Base-by-base conservation (phyloP, 1,140 invertebrate species). In the Maniola jurtina region DNA sequence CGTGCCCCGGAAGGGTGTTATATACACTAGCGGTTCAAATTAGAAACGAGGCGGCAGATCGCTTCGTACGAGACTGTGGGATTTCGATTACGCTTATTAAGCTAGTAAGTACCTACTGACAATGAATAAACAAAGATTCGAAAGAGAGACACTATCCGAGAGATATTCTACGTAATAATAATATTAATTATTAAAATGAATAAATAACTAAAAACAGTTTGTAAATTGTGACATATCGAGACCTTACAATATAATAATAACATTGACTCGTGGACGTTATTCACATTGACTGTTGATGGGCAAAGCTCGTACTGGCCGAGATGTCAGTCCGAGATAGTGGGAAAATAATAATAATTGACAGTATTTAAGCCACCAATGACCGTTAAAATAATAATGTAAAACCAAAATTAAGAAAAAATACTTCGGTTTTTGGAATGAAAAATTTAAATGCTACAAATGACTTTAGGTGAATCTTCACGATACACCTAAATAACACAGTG, bases 251-350 rank as follows among this genome's bases (percentile, higher is more conserved):
- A 38, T 13, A 36, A 50, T 35, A 34, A 35, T 36, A 36, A 66
- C 57, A 60, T 50, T 59, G 63, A 65, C 63, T 57, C 33, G 25
- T 36, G 62, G 62, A 57, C 62, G 62, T 38, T 58, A 64, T 64
- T 47, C 6, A 14, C 45, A 47, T 47, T 47, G n/a, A 47, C 45
- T 50, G 16, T 50, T 11, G 42, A 50, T 14, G 48, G 14, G 16
- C 48, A 50, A 16, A 16, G 48, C 6, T 8, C 48, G 48, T 11
- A 15, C 14, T 50, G 14, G 48, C 14, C 48, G 14, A 16, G 14
- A 50, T 16, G 16, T 50, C 15, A 16, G 42, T 45, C 42, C n/a
- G n/a, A n/a, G n/a, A 45, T 11, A 45, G 0, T 45, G 42, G 9
- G 42, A n/a, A 45, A 45, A 13, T 13, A 45, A 45, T n/a, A 45